Percentiles rank a stretch among this genome's conserved stretches.
Conservation (phyloP, 2,797 vertebrate genomes). For the Silurus aristotelis region DNA sequence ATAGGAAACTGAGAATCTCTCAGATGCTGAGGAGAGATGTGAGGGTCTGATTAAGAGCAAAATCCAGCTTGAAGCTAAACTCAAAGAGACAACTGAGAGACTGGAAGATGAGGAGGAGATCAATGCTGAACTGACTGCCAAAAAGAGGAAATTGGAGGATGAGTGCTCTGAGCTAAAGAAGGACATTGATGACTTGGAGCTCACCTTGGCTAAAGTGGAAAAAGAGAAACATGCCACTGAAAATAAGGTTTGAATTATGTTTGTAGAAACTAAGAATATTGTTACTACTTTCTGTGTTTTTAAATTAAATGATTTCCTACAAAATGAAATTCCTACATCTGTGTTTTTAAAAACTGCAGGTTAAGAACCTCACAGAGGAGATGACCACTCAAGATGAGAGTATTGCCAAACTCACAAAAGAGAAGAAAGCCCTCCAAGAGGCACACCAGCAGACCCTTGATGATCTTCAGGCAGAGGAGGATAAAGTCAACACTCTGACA, state of each 20-base stretch:
- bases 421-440: slow-evolving; percentile 72
- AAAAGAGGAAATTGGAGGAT: slow-evolving; percentile 85
- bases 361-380: slow-evolving; percentile 74
- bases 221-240: slow-evolving; percentile 88
- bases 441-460: slow-evolving; percentile 70
- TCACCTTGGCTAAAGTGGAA: slow-evolving; percentile 85
- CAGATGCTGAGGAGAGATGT: slow-evolving; percentile 86
- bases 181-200: slow-evolving; percentile 86
- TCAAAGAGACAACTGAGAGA: slow-evolving; percentile 84
- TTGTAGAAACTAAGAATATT: neutral
- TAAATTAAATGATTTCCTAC: neutral
- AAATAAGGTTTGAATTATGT: slow-evolving; percentile 80
- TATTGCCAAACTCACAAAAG: slow-evolving; percentile 71
- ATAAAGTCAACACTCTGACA: slow-evolving; percentile 80
- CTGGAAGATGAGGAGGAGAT: slow-evolving; percentile 83
- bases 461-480: slow-evolving; percentile 77
- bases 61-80: slow-evolving; percentile 84
- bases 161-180: slow-evolving; percentile 89
- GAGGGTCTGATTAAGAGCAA: slow-evolving; percentile 89
- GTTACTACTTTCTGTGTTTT: neutral
- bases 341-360: slow-evolving; percentile 50
- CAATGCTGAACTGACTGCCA: slow-evolving; percentile 81
- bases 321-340: neutral
- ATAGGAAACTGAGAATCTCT: slow-evolving; percentile 63
- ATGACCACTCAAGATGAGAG: slow-evolving; percentile 72